Base-by-base conservation (phyloP, 2,888 invertebrate genomes). In the Synergus gifuensis region DNA sequence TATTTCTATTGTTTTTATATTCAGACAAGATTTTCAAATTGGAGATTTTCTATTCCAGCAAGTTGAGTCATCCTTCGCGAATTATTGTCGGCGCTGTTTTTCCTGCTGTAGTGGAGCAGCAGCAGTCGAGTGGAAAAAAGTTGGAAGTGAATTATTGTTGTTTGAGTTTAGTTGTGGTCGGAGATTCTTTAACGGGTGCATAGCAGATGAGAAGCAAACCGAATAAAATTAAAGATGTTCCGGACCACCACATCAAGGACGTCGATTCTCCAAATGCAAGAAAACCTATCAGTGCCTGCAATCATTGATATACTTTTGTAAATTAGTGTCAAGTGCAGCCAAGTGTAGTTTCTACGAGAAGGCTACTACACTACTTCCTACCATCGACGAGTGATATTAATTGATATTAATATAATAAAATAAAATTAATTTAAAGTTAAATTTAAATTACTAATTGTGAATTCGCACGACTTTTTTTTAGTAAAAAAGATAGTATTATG, bases 271-370 rank as follows among this genome's bases (percentile, higher is more conserved):
- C 93, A 91, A 97, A 97, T 63, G 97, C 86, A 9, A 95, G 81
- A 77, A 94, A 93, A 5, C 97, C 97, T 78, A 96, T 93, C 58
- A 96, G 80, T 64, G 96, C 97, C 97, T 97, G 83, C 14, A 83
- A 85, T 79, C 60, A 76, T 69, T 67, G 11, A 76, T 76, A 76
- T 69, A 73, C 18, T 67, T 66, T 67, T 67, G 16, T 67, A 67
- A 18, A 44, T 11, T 9, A 54, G 73, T 73, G 54, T 73, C 54
- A 73, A 54, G 73, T 73, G 73, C 49, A 73, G 28, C n/a, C 73
- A 73, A 73, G 54, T 73, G 28, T 73, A 67, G 67, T 46, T 28
- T 22, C 46, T 46, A 46, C 18, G 8, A 36, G 36, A 46, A 67
- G 67, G 46, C n/a, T 54, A 54, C 40, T 73, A 58, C n/a, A 36